These are phyloP conservation scores for Littorina saxatilis DNA, from an alignment of 1,140 invertebrate genomes.

Conservation along the genomic window DNA sequence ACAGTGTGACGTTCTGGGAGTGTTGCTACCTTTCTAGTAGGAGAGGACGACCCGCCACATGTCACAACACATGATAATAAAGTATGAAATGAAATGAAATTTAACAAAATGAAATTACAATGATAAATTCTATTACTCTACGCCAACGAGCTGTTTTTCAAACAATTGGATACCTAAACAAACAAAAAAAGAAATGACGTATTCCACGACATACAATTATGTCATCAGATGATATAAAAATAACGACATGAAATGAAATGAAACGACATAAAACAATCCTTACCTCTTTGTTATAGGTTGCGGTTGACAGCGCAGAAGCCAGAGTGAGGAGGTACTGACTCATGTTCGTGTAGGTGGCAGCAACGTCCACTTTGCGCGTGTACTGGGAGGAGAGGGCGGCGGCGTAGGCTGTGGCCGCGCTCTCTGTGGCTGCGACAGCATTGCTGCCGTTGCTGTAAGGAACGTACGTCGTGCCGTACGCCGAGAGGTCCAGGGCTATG, in stretches of 20 bases:
- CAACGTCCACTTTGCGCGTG: constrained; percentile 1
- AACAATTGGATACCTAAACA: too few relatives aligned
- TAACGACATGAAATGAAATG: constrained; percentile 54
- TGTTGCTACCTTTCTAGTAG: too few relatives aligned
- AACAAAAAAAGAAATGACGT: too few relatives aligned
- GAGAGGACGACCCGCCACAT: too few relatives aligned
- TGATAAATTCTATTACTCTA: too few relatives aligned
- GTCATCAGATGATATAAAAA: background rate
- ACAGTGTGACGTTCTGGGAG: too few relatives aligned
- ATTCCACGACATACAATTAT: too few relatives aligned
- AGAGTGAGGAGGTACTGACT: constrained; percentile 37
- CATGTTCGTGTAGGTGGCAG: background rate
- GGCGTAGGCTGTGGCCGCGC: constrained; percentile 10
- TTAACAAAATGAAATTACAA: constrained; percentile 64
- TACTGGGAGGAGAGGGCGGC: background rate
- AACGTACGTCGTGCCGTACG: constrained; percentile 41
- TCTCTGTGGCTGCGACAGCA: constrained; percentile 4
- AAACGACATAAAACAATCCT: constrained; percentile 39
- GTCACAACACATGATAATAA: too few relatives aligned
- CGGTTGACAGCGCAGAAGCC: constrained; percentile 39
- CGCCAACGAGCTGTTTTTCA: too few relatives aligned
- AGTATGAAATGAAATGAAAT: constrained; percentile 50
- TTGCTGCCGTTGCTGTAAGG: constrained; percentile 41
- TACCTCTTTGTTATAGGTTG: constrained; percentile 51
- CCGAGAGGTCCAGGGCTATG: constrained; percentile 52